phyloP scores from a whole-genome alignment of 2,113 vertebrate genomes.

The Suricata suricatta region DNA sequence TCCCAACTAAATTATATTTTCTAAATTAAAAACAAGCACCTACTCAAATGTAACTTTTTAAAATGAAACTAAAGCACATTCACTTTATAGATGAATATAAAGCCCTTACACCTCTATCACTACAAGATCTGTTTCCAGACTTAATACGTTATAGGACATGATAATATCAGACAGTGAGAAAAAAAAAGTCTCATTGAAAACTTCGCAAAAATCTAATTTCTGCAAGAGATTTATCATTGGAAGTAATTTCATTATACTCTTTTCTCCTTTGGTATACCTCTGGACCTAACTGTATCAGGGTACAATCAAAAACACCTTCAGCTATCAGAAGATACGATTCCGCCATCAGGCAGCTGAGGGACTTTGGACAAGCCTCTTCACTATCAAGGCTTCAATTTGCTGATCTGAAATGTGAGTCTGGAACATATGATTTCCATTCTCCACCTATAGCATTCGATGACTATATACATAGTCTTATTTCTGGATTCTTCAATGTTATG shows the following conservation, averaged over 20 bases:
- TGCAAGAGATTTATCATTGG: not conserved
- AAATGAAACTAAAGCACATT: constrained; percentile 12
- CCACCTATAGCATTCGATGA: not conserved
- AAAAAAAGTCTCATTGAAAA: constrained; percentile 35
- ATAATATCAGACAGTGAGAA: not conserved
- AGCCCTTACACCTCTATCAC: not conserved
- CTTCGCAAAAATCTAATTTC: not conserved
- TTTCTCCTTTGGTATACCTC: not conserved
- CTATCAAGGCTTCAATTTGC: not conserved
- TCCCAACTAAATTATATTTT: constrained; percentile 31
- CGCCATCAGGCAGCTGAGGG: not conserved
- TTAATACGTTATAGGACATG: not conserved
- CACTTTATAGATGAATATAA: not conserved
- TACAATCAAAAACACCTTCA: not conserved
- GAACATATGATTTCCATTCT: not conserved
- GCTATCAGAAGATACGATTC: not conserved
- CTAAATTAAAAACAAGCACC: constrained; percentile 51
- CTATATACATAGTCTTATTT: not conserved
- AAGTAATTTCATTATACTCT: constrained; percentile 13
- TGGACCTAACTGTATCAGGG: not conserved
- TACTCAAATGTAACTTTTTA: not conserved
- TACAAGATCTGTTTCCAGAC: constrained; percentile 12
- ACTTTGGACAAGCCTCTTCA: not conserved
- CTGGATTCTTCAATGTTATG: not conserved
- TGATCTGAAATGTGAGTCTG: not conserved